Conservation (phyloP, 2,797 vertebrate species). For the Oophaga sylvatica region DNA sequence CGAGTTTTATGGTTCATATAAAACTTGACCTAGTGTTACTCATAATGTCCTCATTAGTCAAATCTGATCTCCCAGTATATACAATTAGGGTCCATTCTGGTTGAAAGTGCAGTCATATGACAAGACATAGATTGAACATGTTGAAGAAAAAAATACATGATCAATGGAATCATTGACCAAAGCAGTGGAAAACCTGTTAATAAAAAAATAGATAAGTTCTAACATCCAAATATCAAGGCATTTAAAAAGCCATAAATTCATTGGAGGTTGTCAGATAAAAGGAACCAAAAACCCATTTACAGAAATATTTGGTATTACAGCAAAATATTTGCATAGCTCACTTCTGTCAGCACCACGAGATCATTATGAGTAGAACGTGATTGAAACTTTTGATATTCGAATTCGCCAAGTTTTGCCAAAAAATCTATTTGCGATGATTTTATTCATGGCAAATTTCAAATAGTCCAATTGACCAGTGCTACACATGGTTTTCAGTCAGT, state of each 20-base stretch:
- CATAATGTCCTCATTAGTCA: not conserved
- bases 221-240: not conserved
- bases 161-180: not conserved
- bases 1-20: conserved; percentile 21
- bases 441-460: no score
- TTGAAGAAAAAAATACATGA: not conserved
- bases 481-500: no score
- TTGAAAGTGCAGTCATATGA: not conserved
- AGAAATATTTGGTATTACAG: no score
- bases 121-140: not conserved
- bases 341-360: no score
- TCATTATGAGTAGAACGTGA: no score
- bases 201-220: not conserved
- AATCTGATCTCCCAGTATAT: not conserved
- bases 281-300: not conserved
- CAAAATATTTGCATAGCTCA: no score
- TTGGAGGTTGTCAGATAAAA: not conserved
- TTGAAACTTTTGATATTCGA: no score
- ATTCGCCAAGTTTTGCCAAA: no score
- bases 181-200: not conserved
- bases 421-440: no score
- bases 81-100: not conserved
- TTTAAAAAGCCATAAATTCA: not conserved
- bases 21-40: not conserved
- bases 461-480: no score